A percentile compares a stretch with the other conserved stretches of the same genome.
phyloP scores from a whole-genome alignment of 2,113 vertebrate species.

The Corynorhinus townsendii region DNA sequence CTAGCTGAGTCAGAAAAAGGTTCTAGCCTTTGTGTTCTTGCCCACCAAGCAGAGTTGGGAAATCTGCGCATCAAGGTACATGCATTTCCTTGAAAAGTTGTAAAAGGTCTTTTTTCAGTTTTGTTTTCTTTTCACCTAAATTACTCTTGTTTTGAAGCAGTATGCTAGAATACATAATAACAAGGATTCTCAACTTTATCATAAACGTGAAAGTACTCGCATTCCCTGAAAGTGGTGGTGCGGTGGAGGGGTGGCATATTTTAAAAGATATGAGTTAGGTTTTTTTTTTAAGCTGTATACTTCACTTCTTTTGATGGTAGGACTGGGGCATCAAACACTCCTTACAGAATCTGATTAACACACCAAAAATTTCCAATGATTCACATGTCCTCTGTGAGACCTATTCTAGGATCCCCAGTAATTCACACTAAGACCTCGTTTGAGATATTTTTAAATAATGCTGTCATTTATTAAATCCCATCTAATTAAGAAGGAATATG shows the following conservation, averaged over 20 bases:
- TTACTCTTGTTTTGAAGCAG: neutral
- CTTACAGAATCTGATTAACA: conserved; percentile 26
- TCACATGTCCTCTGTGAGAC: neutral
- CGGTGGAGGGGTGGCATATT: neutral
- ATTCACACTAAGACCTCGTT: neutral
- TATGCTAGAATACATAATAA: neutral
- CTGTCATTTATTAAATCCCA: neutral
- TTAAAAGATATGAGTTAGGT: neutral
- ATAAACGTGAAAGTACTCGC: neutral
- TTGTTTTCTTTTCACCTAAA: neutral
- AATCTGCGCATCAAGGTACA: neutral
- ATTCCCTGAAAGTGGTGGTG: neutral
- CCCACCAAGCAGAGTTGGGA: too few relatives aligned
- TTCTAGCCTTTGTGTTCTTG: neutral
- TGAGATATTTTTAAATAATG: neutral
- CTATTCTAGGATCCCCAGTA: neutral
- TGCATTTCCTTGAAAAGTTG: neutral
- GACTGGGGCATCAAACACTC: neutral
- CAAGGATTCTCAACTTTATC: neutral
- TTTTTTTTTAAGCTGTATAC: neutral
- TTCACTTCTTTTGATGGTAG: neutral
- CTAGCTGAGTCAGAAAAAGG: rapidly evolving
- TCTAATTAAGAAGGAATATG: too few relatives aligned
- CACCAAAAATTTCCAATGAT: conserved; percentile 3
- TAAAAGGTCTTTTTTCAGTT: neutral